Percentiles rank a stretch among this genome's conserved stretches.
These are phyloP conservation scores for Anarsia innoxiella DNA, from an alignment of 2,888 invertebrate genomes.

Conservation along the genomic window DNA sequence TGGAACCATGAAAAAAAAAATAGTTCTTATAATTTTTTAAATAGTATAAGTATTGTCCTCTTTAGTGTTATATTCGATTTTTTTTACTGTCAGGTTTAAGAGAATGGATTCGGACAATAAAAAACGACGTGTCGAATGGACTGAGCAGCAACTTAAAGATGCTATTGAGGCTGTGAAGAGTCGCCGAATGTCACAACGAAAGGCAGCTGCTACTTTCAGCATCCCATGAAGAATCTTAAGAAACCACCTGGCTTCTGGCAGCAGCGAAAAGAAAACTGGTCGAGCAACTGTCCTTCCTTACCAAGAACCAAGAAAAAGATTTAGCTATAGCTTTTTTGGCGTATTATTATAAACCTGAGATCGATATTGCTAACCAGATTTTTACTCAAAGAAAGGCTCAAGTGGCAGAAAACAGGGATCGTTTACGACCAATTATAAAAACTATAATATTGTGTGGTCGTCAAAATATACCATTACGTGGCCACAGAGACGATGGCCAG, in stretches of 20 bases:
- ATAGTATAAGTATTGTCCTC: no score
- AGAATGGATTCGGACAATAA: no score
- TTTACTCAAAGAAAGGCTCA: not conserved
- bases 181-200: not conserved
- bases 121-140: no score
- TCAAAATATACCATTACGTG: not conserved
- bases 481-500: conserved; percentile 12
- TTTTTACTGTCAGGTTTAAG: no score
- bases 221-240: conserved; percentile 13
- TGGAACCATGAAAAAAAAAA: no score
- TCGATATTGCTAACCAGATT: not conserved
- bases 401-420: not conserved
- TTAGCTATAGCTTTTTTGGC: no score
- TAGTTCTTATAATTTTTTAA: no score
- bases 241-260: conserved; percentile 11
- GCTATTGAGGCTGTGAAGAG: no score
- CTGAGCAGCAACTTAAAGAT: no score
- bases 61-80: no score
- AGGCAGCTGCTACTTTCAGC: conserved; percentile 8
- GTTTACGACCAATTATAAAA: not conserved
- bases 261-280: not conserved
- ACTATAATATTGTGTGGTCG: not conserved
- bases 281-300: not conserved
- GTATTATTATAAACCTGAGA: no score
- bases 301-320: not conserved